Percentiles rank a stretch among this genome's conserved stretches.
These are phyloP conservation scores for Perca fluviatilis DNA, from an alignment of 2,113 vertebrate genomes.

Conservation along the genomic window DNA sequence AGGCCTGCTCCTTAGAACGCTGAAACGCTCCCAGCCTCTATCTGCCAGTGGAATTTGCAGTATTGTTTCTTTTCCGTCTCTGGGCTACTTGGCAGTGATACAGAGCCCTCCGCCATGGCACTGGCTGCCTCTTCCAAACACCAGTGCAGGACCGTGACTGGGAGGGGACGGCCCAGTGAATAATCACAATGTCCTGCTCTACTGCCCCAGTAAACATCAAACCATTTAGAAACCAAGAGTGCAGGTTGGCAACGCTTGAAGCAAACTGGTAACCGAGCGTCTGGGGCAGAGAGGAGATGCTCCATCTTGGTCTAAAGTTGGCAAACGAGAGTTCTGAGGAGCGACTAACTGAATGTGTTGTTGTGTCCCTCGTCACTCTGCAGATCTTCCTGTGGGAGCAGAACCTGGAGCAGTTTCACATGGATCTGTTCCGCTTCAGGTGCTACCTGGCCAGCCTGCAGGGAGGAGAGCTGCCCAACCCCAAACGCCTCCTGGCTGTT, in stretches of 20 bases:
- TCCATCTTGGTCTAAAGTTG: constrained; percentile 35
- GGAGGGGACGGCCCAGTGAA: constrained; percentile 61
- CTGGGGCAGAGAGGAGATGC: not conserved
- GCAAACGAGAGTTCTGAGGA: constrained; percentile 17
- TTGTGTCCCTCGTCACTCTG: constrained; percentile 17
- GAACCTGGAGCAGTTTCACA: constrained; percentile 97
- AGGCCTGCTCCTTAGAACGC: constrained; percentile 59
- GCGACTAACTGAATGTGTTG: constrained; percentile 27
- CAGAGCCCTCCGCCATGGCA: constrained; percentile 50
- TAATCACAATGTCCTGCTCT: constrained; percentile 69
- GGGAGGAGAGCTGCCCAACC: constrained; percentile 96
- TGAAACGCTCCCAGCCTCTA: constrained; percentile 56
- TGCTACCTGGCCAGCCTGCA: constrained; percentile 96
- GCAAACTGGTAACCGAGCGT: constrained; percentile 20
- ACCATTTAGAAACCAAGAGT: constrained; percentile 40
- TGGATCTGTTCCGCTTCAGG: constrained; percentile 95
- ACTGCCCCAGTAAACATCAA: constrained; percentile 70
- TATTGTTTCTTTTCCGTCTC: constrained; percentile 75
- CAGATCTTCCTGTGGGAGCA: constrained; percentile 98
- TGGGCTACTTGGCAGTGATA: constrained; percentile 71
- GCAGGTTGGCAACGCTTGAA: constrained; percentile 48
- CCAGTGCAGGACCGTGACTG: constrained; percentile 62
- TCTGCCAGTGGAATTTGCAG: constrained; percentile 79
- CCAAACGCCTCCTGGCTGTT: constrained; percentile 94
- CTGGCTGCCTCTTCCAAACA: constrained; percentile 54